phyloP scores from a whole-genome alignment of 2,113 vertebrate species.

The Neomonachus schauinslandi region DNA sequence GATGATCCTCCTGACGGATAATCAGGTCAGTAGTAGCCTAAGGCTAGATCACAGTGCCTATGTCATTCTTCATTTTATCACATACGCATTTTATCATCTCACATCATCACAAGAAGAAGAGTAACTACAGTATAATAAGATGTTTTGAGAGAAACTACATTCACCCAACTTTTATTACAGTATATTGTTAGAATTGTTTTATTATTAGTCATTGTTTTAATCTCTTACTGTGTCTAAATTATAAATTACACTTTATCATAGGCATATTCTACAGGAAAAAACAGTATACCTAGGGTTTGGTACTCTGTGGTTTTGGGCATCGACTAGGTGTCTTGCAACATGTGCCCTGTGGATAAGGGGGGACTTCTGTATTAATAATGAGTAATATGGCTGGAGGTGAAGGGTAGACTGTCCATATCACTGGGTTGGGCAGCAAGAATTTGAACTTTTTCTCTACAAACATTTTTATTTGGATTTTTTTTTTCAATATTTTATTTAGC shows the following conservation, averaged over 20 bases:
- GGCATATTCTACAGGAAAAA: not conserved
- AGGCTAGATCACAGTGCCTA: not conserved
- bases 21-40: not conserved
- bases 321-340: not conserved
- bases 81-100: not conserved
- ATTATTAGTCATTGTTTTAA: not conserved
- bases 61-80: not conserved
- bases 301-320: not conserved
- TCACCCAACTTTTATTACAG: not conserved
- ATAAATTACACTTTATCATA: not conserved
- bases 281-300: not conserved
- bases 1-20: not conserved
- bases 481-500: not conserved
- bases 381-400: not conserved
- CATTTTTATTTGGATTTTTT: not conserved
- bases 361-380: not conserved
- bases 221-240: not conserved
- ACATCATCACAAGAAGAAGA: not conserved
- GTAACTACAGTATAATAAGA: not conserved
- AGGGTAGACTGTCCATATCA: not conserved
- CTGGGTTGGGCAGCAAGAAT: not conserved
- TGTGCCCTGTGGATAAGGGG: not conserved
- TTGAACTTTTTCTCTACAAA: not conserved
- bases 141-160: not conserved
- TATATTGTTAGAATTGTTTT: not conserved